Evolutionary conservation across 2,113 vertebrate species (phyloP), one percentile per base, ranked within the genome.

Genomic region (Dipodomys merriami): DNA sequence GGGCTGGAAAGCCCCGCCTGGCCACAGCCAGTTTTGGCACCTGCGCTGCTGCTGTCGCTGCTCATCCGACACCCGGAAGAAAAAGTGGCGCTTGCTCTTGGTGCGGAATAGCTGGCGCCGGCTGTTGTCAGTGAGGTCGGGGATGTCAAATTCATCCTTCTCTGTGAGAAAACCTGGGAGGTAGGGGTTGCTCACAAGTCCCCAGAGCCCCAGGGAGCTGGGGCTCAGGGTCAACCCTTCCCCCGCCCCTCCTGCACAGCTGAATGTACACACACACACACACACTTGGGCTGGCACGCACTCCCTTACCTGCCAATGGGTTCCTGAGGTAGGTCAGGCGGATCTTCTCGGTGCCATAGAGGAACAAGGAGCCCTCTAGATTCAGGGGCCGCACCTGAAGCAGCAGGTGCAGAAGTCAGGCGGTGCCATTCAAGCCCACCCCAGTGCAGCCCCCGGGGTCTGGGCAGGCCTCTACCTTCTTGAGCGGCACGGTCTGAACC

Each of bases 281-380:
- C 53, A 57, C 53, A 19, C 9, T 11, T 13, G 49, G 53, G 4
- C 53, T 57, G 53, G 53, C 53, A 13, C 53, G 53, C 53, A 2
- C 39, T 29, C 67, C 72, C 96, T 96, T 89, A 98, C 98, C 98
- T 90, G 97, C 96, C 57, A 97, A 81, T 44, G 76, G 96, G 94
- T 97, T 98, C 83, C 97, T 96, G 84, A 98, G 97, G 97, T 98
- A 98, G 27, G 97, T 97, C 93, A 98, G 95, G 27, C 97, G 97
- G 84, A 97, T 94, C 83, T 98, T 97, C 94, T 98, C 98, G 1
- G 95, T 97, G 73, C 97, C 97, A 4, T 95, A 98, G 68, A 97
- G 94, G 84, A 97, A 98, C 25, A 98, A 93, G 76, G 97, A 97
- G 65, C 98, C 98, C 84, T 98, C 97, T 1, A 93, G 90, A 88